A percentile compares a stretch with the other conserved stretches of the same genome.
phyloP scores from a whole-genome alignment of 2,888 invertebrate genomes.

The Chesias legatella region DNA sequence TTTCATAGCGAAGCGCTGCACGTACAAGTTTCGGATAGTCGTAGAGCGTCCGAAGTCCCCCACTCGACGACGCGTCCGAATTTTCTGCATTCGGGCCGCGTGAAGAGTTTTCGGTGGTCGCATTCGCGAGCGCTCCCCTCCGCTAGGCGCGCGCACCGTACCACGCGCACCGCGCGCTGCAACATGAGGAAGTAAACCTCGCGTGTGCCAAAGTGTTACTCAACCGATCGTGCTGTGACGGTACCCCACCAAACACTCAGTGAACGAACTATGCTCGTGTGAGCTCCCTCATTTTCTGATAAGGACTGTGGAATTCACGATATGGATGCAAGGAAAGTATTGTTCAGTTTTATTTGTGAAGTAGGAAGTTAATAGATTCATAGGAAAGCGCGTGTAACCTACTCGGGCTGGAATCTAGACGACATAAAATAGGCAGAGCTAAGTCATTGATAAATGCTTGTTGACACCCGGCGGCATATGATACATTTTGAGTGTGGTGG shows the following conservation, averaged over 20 bases:
- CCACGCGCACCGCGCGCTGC: slow-evolving; percentile 50
- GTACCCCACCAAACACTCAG: slow-evolving; percentile 55
- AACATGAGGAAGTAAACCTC: slow-evolving; percentile 74
- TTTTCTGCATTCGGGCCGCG: slow-evolving; percentile 78
- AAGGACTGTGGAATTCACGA: slow-evolving; percentile 70
- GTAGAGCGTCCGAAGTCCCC: slow-evolving; percentile 67
- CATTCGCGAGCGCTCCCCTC: slow-evolving; percentile 76
- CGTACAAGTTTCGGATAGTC: slow-evolving; percentile 78
- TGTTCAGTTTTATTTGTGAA: slow-evolving; percentile 40
- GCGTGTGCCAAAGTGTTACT: slow-evolving; percentile 34
- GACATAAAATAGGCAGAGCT: slow-evolving; percentile 44
- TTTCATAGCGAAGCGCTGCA: slow-evolving; percentile 78
- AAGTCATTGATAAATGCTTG: slow-evolving; percentile 71
- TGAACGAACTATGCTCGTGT: slow-evolving; percentile 74
- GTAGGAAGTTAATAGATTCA: slow-evolving; percentile 44
- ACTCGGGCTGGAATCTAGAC: slow-evolving; percentile 51
- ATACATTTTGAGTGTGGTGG: slow-evolving; percentile 57
- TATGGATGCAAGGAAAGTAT: slow-evolving; percentile 79
- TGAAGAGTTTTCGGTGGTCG: slow-evolving; percentile 77
- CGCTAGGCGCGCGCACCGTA: slow-evolving; percentile 52
- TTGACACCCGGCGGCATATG: slow-evolving; percentile 64
- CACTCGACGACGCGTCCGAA: slow-evolving; percentile 75
- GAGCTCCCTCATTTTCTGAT: slow-evolving; percentile 68
- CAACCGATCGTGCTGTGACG: slow-evolving; percentile 49
- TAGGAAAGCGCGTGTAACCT: slow-evolving; percentile 41